A percentile compares a stretch with the other conserved stretches of the same genome.
Conservation (phyloP, 2,797 vertebrate species). For the Acestrorhynchus altus region DNA sequence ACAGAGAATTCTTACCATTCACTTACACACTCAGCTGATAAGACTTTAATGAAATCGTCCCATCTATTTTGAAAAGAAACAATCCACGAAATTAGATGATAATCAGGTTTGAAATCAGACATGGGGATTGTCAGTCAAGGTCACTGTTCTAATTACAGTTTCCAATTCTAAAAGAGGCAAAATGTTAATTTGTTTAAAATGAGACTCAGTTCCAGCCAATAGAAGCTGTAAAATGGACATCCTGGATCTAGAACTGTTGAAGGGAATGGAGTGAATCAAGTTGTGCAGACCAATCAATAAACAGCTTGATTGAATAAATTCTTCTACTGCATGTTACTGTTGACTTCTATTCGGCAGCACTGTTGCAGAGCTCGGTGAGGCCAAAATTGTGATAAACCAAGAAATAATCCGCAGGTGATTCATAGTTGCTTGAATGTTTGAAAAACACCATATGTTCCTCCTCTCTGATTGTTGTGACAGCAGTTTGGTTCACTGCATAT, state of each 20-base stretch:
- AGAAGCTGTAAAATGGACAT: neutral
- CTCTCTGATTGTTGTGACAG: conserved; percentile 72
- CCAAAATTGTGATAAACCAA: conserved; percentile 15
- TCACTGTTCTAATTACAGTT: neutral
- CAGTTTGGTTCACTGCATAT: conserved; percentile 62
- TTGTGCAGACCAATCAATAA: neutral
- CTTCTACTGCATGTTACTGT: neutral
- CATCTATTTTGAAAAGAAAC: conserved; percentile 15
- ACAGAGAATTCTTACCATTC: neutral
- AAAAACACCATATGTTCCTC: conserved; percentile 47
- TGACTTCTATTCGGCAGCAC: neutral
- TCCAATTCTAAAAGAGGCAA: neutral
- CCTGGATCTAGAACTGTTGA: too few relatives aligned
- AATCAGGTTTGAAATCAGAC: neutral
- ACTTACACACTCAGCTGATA: neutral
- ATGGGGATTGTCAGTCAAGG: neutral
- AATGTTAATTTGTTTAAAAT: neutral
- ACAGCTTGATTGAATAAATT: neutral
- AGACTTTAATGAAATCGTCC: conserved; percentile 7
- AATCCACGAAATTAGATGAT: neutral
- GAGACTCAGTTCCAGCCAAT: neutral
- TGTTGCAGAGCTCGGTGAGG: neutral
- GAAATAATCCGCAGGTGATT: conserved; percentile 26
- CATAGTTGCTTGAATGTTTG: conserved; percentile 33
- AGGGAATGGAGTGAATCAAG: neutral